These are phyloP conservation scores for Corapipo altera DNA, from an alignment of 2,113 vertebrate genomes.

Conservation along the genomic window DNA sequence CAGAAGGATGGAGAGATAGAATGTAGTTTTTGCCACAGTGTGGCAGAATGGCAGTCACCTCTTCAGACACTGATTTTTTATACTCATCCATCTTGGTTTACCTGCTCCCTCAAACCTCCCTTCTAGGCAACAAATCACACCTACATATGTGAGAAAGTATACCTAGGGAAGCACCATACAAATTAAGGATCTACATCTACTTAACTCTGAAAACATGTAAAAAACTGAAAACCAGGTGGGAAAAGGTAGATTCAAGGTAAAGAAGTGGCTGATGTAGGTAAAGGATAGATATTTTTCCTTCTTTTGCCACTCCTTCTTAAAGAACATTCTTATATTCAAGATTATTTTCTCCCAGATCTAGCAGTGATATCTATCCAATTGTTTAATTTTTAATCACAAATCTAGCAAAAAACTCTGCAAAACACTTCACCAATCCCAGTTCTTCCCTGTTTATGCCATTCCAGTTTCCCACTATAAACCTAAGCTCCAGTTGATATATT, in stretches of 20 bases:
- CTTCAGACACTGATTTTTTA: background rate
- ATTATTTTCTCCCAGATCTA: background rate
- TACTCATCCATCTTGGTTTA: background rate
- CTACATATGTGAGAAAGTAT: background rate
- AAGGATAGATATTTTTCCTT: background rate
- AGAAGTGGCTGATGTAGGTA: background rate
- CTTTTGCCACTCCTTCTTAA: background rate
- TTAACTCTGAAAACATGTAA: background rate
- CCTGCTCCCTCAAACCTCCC: background rate
- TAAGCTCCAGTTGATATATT: background rate
- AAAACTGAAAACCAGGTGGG: background rate
- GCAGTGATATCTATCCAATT: background rate
- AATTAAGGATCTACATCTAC: background rate
- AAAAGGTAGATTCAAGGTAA: background rate
- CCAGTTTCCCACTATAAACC: background rate
- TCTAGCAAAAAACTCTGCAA: background rate
- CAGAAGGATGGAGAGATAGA: background rate
- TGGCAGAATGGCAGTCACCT: background rate
- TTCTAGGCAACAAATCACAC: background rate
- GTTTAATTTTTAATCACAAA: background rate
- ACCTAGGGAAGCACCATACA: background rate
- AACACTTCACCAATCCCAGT: background rate
- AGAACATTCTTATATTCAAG: background rate
- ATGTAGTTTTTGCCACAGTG: fast-evolving
- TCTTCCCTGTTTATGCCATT: background rate